These are phyloP conservation scores for Camponotus floridanus DNA, from an alignment of 1,140 invertebrate genomes.

Conservation along the genomic window DNA sequence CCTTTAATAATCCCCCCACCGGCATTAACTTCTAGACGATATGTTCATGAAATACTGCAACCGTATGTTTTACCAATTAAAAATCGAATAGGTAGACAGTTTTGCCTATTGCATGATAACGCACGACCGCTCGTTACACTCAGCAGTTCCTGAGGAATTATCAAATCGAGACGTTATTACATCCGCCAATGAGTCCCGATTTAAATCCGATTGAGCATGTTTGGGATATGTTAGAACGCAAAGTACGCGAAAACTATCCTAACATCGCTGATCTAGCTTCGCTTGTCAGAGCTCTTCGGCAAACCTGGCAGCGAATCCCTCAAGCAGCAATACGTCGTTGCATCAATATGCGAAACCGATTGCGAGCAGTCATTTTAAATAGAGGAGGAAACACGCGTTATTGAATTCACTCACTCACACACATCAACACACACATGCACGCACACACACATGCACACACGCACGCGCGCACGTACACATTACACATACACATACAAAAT, in stretches of 20 bases:
- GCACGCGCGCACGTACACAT: too few species aligned
- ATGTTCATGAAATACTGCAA: background rate
- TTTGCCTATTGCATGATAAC: background rate
- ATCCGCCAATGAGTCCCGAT: constrained; percentile 28
- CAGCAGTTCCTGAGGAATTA: background rate
- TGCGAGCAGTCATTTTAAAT: too few species aligned
- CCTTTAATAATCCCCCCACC: background rate
- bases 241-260: background rate
- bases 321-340: background rate
- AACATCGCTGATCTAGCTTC: background rate
- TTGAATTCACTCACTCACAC: too few species aligned
- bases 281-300: background rate
- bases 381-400: too few species aligned
- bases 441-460: too few species aligned
- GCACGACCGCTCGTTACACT: background rate
- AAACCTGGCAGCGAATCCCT: background rate
- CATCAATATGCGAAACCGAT: background rate
- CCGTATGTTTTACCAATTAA: background rate
- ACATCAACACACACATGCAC: too few species aligned
- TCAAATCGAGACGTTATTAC: background rate
- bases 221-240: constrained; percentile 1
- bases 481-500: too few species aligned
- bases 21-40: background rate
- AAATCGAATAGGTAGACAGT: background rate
- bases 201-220: too few species aligned